Percentiles rank a stretch among this genome's conserved stretches.
Evolutionary conservation across 2,797 vertebrate species (phyloP).

Genomic region (Squalus acanthias): DNA sequence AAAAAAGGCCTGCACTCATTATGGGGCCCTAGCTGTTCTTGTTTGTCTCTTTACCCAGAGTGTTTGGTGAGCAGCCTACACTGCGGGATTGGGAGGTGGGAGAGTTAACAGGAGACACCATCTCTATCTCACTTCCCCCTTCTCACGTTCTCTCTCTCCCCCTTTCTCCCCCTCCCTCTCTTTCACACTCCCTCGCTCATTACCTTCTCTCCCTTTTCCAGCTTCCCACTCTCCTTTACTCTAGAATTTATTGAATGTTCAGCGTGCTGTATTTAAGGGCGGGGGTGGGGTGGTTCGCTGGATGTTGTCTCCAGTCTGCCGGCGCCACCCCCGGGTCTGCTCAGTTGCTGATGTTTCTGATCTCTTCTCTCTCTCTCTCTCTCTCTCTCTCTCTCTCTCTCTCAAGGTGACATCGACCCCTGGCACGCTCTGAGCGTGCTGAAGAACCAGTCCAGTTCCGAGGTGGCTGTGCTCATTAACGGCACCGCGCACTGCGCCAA

Average conservation of each 20-base stretch:
- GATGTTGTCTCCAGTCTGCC: neutral
- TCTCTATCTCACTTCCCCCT: no score
- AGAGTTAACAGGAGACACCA: no score
- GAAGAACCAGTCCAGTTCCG: constrained; percentile 45
- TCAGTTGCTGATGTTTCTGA: neutral
- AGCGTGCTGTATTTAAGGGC: neutral
- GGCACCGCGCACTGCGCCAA: constrained; percentile 72
- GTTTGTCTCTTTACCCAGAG: neutral
- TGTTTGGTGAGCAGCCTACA: neutral
- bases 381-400: constrained; percentile 37
- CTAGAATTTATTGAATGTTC: no score
- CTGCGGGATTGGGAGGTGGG: neutral
- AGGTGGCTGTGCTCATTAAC: constrained; percentile 60
- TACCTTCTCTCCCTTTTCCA: no score
- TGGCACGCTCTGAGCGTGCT: constrained; percentile 73
- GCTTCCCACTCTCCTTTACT: no score
- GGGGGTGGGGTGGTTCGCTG: neutral
- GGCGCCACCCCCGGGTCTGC: neutral
- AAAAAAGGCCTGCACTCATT: no score
- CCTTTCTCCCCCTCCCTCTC: neutral
- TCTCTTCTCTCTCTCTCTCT: constrained; percentile 36
- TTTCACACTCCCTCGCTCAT: no score
- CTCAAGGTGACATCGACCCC: constrained; percentile 68
- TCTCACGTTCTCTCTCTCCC: no score
- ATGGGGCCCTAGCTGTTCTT: neutral